These are phyloP conservation scores for Osmoderma eremita DNA, from an alignment of 2,888 invertebrate species.

Conservation along the genomic window DNA sequence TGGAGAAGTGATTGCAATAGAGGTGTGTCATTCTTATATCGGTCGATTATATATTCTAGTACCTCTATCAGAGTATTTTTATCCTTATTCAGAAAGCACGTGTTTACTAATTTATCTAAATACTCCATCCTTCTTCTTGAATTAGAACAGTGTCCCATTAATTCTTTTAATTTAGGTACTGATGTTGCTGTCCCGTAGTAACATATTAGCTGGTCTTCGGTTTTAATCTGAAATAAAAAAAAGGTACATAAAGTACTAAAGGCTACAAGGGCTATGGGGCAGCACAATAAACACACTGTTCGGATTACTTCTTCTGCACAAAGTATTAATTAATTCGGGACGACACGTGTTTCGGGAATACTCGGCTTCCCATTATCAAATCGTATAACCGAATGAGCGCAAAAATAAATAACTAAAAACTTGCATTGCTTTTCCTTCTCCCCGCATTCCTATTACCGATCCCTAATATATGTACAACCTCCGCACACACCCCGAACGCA, in stretches of 20 bases:
- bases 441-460: too few species aligned
- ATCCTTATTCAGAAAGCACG: conserved; percentile 17
- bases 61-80: conserved; percentile 15
- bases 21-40: conserved; percentile 30
- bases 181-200: background rate
- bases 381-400: too few species aligned
- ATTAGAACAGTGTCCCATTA: conserved; percentile 9
- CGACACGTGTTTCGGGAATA: too few species aligned
- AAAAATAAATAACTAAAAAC: too few species aligned
- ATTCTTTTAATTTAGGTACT: conserved; percentile 12
- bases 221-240: conserved; percentile 14
- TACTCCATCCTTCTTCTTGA: background rate
- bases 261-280: background rate
- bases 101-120: background rate
- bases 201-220: conserved; percentile 1
- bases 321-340: too few species aligned
- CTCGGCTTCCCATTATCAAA: too few species aligned
- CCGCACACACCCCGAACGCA: too few species aligned
- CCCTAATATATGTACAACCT: too few species aligned
- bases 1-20: background rate
- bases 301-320: too few species aligned
- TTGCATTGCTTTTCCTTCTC: too few species aligned
- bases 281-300: too few species aligned
- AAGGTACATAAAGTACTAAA: background rate
- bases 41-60: background rate